Evolutionary conservation across 1,140 invertebrate genomes (phyloP), one percentile per base, ranked within the genome.

Genomic region (Melanaphis sacchari): DNA sequence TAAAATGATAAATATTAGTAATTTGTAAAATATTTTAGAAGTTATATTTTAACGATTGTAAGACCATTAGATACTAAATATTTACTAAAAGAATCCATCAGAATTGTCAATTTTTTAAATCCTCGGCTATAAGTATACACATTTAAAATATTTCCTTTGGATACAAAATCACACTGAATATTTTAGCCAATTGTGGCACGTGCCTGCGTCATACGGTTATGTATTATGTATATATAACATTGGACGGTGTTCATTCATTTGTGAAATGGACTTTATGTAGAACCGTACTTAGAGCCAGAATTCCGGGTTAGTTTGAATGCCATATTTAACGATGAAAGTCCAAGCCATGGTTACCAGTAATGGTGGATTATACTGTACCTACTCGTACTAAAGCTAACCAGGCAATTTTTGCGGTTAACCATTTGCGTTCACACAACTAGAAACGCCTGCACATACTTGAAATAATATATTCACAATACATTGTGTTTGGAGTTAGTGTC

Each of bases 191-290:
- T 88, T 26, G 2, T 31, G 11, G 82, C 3, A 15, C 46, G n/a
- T 43, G 49, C 87, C 36, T 52, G 22, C 87, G 49, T 88, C 31
- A 46, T 87, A 46, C 59, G 59, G 59, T 88, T 22, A 49, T 88
- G 9, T 88, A 84, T 84, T 84, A 84, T 84, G 85, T 88, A 2
- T 76, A 54, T 49, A 76, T 18, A n/a, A 76, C 59, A n/a, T 21
- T 31, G 54, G 26, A 21, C n/a, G 59, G 54, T 76, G 90, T 91
- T 91, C 59, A 91, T 66, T 91, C 90, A 36, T 76, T 91, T 76
- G 90, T 76, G 59, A 91, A 91, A 91, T 76, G 66, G 54, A 76
- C 90, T 91, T 89, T 89, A 89, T 89, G 88, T 9, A 92, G n/a
- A 92, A 81, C 43, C 76, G 76, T 81, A 82, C 59, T 82, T 92